phyloP scores from a whole-genome alignment of 92 coral and sea anemone species.

The Porites cylindrica region DNA sequence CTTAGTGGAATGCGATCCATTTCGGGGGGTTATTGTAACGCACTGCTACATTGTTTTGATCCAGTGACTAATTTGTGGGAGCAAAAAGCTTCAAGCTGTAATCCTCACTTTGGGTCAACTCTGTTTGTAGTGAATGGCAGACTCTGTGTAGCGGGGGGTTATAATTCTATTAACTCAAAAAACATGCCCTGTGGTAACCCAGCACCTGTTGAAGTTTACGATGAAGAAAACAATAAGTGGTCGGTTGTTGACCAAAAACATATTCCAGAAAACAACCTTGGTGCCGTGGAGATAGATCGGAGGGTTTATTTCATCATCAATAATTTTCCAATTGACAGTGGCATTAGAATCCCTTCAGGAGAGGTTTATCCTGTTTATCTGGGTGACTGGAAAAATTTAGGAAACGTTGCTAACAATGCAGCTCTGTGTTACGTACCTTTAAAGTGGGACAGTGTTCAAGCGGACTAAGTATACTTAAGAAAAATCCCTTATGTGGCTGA shows the following conservation, averaged over 20 bases:
- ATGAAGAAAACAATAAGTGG: constrained; percentile 28
- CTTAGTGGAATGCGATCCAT: too few species aligned
- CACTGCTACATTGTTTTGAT: constrained; percentile 14
- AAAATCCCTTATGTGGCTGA: too few species aligned
- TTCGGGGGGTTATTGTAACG: neutral
- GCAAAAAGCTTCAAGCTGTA: constrained; percentile 1
- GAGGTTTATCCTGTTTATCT: constrained; percentile 28
- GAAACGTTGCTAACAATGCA: neutral
- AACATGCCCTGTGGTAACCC: neutral
- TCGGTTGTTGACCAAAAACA: neutral
- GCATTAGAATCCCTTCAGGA: constrained; percentile 40
- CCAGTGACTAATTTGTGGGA: constrained; percentile 27
- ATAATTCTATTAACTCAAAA: neutral
- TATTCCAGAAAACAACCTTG: constrained; percentile 30
- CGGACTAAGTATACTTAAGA: neutral
- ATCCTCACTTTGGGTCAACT: constrained; percentile 27
- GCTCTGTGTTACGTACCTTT: constrained; percentile 29
- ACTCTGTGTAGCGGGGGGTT: constrained; percentile 40
- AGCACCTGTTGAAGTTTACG: neutral
- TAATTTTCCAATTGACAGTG: constrained; percentile 28
- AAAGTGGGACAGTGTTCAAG: neutral
- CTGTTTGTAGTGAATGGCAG: constrained; percentile 16
- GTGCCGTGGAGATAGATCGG: constrained; percentile 27
- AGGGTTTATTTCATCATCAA: constrained; percentile 44
- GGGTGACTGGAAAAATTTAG: constrained; percentile 26